Evolutionary conservation across 2,797 vertebrate species (phyloP), one percentile per base, ranked within the genome.

Genomic region (Xerus rutilus): DNA sequence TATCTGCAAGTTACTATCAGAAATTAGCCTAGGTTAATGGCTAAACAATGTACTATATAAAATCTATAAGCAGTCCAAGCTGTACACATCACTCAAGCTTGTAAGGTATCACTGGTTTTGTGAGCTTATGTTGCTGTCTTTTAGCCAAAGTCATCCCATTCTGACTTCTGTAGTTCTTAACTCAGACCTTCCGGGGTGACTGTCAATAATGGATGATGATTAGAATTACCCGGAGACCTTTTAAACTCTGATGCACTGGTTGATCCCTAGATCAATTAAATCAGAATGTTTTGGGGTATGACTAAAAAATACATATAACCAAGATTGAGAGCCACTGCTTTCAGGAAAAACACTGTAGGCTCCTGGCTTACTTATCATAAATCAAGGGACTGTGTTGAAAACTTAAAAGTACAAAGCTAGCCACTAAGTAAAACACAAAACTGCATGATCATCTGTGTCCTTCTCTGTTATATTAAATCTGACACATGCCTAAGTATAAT

Each of bases 321-420:
- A 35, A 89, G 64, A 82, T 2, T 62, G 49, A 87, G 21, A 77
- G 49, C 17, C 30, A 69, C 25, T 69, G 18, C 43, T n/a, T 83
- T 62, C 0, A 52, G 49, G 20, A 67, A 89, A 73, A 45, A 28
- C 52, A 43, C 12, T 32, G 69, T 43, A 74, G 21, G 17, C 72
- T 81, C 86, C 74, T 59, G 7, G 13, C 23, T 86, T 76, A 86
- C 62, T 47, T 85, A 32, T 79, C 65, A 91, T 74, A 93, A 74
- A 39, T 18, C 49, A 69, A 86, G 17, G 11, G 32, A 52, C n/a
- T 69, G 7, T 62, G 7, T 25, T 54, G 1, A 28, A 74, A 32
- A 74, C n/a, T 49, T 74, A 35, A 6, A 79, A 17, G 7, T n/a
- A 25, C 25, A 43, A 65, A 69, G 57, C 49, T 30, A 67, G 30